Evolutionary conservation across 2,888 invertebrate genomes (phyloP).

Genomic region (Melangyna quadrimaculata): DNA sequence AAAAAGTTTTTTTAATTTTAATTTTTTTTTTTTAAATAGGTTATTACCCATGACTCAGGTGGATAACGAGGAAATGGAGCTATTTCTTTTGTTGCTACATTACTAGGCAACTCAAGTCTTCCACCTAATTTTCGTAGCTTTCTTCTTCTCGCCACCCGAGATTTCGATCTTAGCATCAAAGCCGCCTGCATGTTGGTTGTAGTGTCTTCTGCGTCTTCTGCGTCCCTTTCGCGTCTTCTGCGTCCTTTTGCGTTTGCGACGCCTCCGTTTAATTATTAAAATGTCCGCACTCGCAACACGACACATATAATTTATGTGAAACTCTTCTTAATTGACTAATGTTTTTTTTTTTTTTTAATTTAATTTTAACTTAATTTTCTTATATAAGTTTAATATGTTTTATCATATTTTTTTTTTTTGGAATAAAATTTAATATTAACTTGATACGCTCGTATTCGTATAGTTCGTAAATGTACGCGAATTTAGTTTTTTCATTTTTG

Average conservation of each 20-base stretch:
- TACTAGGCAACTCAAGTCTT: conserved; percentile 91
- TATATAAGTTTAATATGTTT: no score
- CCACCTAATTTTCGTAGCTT: conserved; percentile 89
- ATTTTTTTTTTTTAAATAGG: conserved; percentile 72
- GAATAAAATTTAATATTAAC: conserved; percentile 53
- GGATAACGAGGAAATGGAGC: conserved; percentile 94
- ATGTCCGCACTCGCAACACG: conserved; percentile 76
- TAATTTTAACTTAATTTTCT: conserved; percentile 17
- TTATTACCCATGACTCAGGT: conserved; percentile 88
- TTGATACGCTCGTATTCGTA: conserved; percentile 46
- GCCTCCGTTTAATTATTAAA: conserved; percentile 75
- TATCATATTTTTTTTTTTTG: conserved; percentile 7
- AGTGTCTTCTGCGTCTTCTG: conserved; percentile 73
- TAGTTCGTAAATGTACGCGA: conserved; percentile 29
- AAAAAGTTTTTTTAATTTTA: conserved; percentile 70
- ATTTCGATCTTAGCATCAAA: conserved; percentile 94
- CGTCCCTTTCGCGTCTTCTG: conserved; percentile 73
- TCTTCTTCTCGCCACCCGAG: conserved; percentile 91
- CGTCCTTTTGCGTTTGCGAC: conserved; percentile 73
- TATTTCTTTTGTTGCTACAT: conserved; percentile 93
- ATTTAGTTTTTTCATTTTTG: conserved; percentile 76
- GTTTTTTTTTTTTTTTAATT: conserved; percentile 15
- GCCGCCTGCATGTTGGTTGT: conserved; percentile 92
- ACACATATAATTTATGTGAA: conserved; percentile 74
- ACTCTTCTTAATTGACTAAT: conserved; percentile 62